Evolutionary conservation across 2,888 invertebrate genomes (phyloP), one percentile per base, ranked within the genome.

Genomic region (Nesidiocoris tenuis): DNA sequence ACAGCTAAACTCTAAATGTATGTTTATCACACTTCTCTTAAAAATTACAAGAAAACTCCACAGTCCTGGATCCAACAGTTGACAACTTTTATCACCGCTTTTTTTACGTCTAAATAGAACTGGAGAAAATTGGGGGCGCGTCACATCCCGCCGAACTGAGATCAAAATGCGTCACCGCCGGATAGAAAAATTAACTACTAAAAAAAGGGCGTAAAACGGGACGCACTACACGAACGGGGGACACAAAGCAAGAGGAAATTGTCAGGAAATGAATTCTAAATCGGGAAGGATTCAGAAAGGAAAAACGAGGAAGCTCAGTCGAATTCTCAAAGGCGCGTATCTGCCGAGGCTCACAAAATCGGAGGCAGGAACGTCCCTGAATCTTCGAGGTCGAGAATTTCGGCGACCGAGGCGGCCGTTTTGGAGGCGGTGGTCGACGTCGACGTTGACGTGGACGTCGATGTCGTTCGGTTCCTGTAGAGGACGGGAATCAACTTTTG

Each of bases 341-440:
- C 74, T 24, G 67, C 66, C 54, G 72, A 72, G 67, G 76, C 74
- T 86, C 85, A 88, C 82, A 88, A 86, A 81, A 88, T 88, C 77
- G 88, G 87, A 63, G 88, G 88, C 80, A 89, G 83, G 82, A 88
- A 89, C 64, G 88, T 88, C 78, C 88, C 88, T 64, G 88, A 88
- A 82, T 88, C 88, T 81, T 88, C 88, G 79, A 88, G 84, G 82
- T 87, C 87, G 77, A 84, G 59, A 39, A 39, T 3, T 39, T 39
- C 39, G 39, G 39, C 39, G 3, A 12, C 39, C 3, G 39, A 7
- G 12, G 39, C 39, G 75, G 23, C 65, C 65, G 56, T 61, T 84
- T 79, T 86, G 85, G 79, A 66, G 75, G 75, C 39, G 67, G 59
- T 68, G 22, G 70, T 23, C 54, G 72, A 39, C 25, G 72, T 61